These are phyloP conservation scores for Fistularia tabacaria DNA, from an alignment of 2,797 vertebrate genomes.

Conservation along the genomic window DNA sequence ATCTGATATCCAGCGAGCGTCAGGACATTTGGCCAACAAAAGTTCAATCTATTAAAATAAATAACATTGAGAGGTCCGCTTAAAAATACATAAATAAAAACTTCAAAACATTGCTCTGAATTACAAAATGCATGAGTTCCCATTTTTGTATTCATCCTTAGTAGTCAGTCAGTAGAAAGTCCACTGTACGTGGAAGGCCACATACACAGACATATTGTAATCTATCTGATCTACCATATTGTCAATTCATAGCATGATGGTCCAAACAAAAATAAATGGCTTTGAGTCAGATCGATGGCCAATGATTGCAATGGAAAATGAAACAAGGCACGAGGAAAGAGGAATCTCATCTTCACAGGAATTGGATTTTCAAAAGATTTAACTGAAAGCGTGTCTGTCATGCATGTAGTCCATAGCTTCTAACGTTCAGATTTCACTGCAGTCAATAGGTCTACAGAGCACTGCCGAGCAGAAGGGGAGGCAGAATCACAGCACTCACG, in stretches of 20 bases:
- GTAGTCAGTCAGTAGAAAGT: conserved; percentile 9
- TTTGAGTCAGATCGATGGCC: conserved; percentile 66
- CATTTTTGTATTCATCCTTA: conserved; percentile 6
- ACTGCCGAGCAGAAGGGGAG: conserved; percentile 1
- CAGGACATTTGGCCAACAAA: too few relatives aligned
- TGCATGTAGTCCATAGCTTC: conserved; percentile 42
- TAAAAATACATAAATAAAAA: conserved; percentile 10
- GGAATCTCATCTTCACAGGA: conserved; percentile 64
- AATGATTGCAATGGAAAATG: conserved; percentile 59
- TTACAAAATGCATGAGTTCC: background rate
- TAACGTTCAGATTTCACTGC: conserved; percentile 36
- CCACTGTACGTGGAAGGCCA: conserved; percentile 9
- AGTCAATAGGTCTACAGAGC: conserved; percentile 44
- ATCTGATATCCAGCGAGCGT: too few relatives aligned
- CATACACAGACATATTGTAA: conserved; percentile 44
- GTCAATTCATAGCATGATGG: conserved; percentile 56
- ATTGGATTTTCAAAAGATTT: conserved; percentile 74
- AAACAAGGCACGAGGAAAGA: conserved; percentile 41
- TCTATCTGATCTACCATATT: conserved; percentile 60
- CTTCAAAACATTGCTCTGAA: background rate
- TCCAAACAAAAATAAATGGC: conserved; percentile 70
- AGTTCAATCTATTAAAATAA: too few relatives aligned
- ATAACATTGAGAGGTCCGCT: too few relatives aligned
- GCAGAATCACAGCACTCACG: conserved; percentile 6
- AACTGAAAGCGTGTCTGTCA: conserved; percentile 43